These are phyloP conservation scores for Trissolcus basalis DNA, from an alignment of 1,140 invertebrate species.

Conservation along the genomic window DNA sequence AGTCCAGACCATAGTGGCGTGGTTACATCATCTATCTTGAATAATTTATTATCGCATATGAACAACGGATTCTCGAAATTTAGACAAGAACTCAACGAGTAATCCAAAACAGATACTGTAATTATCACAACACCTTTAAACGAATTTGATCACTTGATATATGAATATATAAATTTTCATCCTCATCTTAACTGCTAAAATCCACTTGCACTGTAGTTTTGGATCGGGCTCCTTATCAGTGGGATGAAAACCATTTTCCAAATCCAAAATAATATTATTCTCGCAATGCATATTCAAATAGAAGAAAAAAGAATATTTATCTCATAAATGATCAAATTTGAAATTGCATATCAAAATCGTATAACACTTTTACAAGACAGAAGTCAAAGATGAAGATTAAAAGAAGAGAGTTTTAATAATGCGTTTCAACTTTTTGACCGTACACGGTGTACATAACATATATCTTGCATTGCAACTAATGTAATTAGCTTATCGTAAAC, in stretches of 20 bases:
- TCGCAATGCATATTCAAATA: too few species aligned
- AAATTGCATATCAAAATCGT: too few species aligned
- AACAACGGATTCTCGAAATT: constrained; percentile 70
- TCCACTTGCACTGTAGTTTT: not conserved
- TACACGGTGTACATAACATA: not conserved
- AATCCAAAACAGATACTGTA: constrained; percentile 62
- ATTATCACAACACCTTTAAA: constrained; percentile 38
- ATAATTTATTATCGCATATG: constrained; percentile 75
- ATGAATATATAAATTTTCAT: constrained; percentile 34
- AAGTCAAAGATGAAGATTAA: too few species aligned
- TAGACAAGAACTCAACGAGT: constrained; percentile 73
- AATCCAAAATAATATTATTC: not conserved
- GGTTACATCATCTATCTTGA: constrained; percentile 77
- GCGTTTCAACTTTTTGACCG: too few species aligned
- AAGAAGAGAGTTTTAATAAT: too few species aligned
- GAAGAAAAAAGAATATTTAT: too few species aligned
- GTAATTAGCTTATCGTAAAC: constrained; percentile 45
- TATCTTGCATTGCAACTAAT: constrained; percentile 27
- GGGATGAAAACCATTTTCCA: not conserved
- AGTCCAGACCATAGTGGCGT: constrained; percentile 71
- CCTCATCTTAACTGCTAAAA: constrained; percentile 4
- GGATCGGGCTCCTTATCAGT: not conserved
- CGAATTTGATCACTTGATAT: constrained; percentile 33
- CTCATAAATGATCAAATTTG: too few species aligned
- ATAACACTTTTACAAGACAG: too few species aligned